Base-by-base conservation (phyloP, 2,888 invertebrate genomes). In the Acronicta leporina region DNA sequence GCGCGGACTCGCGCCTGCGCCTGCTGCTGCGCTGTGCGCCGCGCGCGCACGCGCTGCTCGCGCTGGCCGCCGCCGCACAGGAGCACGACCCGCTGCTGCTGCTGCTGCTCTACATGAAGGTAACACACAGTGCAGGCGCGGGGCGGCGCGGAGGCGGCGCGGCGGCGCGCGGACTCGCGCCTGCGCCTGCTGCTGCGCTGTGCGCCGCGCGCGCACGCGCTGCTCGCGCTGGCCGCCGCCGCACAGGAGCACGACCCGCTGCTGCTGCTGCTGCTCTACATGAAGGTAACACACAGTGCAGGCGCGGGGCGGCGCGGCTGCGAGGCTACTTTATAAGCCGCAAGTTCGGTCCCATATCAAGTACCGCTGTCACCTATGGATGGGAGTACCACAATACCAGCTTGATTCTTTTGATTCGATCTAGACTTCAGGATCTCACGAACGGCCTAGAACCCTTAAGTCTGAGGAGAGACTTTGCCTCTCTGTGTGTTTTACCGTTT, bases 1-100 rank as follows among this genome's bases (percentile, higher is more conserved):
- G 90, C n/a, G 95, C 97, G 82, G 97, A 97, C 87, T 94, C 95
- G 11, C 96, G 98, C 13, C 95, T 98, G 75, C 96, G 96, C 73
- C 94, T 98, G 45, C 88, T 98, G 63, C 93, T 97, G 73, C 96
- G 89, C 93, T 97, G 73, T 96, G 89, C 86, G 71, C 71, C 77
- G 63, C 20, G 65, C 52, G 76, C 75, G 41, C 86, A 69, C 73
- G 77, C 80, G 60, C 84, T 88, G 80, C 87, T 87, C 48, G 90
- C 88, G 27, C 83, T 83, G 38, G 90, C 89, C 15, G 76, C 81
- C 33, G 84, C 89, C 2, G 90, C 91, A 1, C 64, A 80, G 4
- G 16, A 62, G 0, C 65, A 92, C 53, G 84, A 89, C 63, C 89
- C 96, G 16, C 95, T 96, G 74, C 86, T 97, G 66, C 79, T 89